phyloP scores from a whole-genome alignment of 2,797 vertebrate species.

The Babyrousa celebensis region DNA sequence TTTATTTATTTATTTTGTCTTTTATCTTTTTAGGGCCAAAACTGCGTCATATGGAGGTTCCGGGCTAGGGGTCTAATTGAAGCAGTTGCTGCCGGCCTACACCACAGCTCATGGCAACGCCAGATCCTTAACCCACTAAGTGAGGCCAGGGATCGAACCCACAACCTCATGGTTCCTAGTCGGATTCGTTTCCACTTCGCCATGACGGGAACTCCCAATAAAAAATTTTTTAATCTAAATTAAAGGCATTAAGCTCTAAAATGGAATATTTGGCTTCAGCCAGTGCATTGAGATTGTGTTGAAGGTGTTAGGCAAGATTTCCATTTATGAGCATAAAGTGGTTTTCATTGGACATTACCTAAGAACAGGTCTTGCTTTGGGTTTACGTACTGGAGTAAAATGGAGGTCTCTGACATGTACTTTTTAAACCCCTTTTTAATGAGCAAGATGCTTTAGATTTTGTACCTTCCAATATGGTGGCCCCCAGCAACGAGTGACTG shows the following conservation, averaged over 20 bases:
- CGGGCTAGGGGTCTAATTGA: no score
- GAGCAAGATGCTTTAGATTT: slow-evolving; percentile 1
- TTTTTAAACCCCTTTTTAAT: slow-evolving; percentile 27
- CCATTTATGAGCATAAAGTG: neutral
- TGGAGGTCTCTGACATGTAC: neutral
- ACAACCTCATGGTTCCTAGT: no score
- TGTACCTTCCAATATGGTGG: neutral
- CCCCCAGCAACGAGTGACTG: neutral
- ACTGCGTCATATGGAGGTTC: no score
- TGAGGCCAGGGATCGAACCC: no score
- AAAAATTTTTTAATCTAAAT: neutral
- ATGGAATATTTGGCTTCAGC: neutral
- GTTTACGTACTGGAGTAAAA: slow-evolving; percentile 19
- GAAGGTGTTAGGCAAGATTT: neutral
- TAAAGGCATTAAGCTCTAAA: neutral
- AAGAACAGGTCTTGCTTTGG: neutral
- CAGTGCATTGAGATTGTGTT: neutral
- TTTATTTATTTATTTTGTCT: no score
- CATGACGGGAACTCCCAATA: no score
- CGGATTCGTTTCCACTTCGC: no score
- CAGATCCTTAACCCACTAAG: no score
- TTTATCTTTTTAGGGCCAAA: no score
- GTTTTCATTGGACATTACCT: neutral
- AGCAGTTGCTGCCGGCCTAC: no score
- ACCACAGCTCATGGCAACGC: no score